Base-by-base conservation (phyloP, 2,888 invertebrate genomes). In the Standfussiana lucernea region DNA sequence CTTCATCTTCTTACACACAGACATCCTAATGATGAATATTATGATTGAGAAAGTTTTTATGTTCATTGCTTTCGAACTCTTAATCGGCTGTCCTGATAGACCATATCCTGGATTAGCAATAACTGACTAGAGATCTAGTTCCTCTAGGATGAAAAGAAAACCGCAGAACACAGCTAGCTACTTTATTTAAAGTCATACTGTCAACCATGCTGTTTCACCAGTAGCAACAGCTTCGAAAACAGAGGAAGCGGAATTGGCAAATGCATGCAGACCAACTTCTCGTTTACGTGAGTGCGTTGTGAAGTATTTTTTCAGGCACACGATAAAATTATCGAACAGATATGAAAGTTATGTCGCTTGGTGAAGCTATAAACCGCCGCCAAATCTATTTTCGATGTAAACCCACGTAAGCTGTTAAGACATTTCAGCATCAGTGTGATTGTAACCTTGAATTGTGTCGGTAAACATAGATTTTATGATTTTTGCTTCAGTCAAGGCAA, bases 221-320 rank as follows among this genome's bases (percentile, higher is more conserved):
- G 3, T 13, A 10, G 13, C 28, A 42, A 42, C 13, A 61, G 21
- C 21, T 42, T 77, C 4, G 35, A 47, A 37, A 53, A 28, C 8
- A 24, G 3, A 18, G 13, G n/a, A 15, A 24, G 8, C 24, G 21
- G n/a, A 32, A 64, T 37, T n/a, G 11, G 15, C 4, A 37, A 50
- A 32, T 13, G 21, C 42, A 47, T 42, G 50, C 47, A 71, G 35
- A 15, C 35, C 1, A 62, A 67, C n/a, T 45, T 59, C 45, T 82
- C 24, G 21, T 59, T 66, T 35, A 50, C 40, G 4, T 24, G 15
- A 50, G 50, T n/a, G n/a, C 53, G 15, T 53, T 28, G 37, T n/a
- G 18, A n/a, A 79, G 37, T 77, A 72, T 86, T 86, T 68, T 77
- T 86, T 80, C 83, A 78, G 59, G 88, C 83, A 84, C 86, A 86